Evolutionary conservation across 1,140 invertebrate species (phyloP).

Genomic region (Chlorops oryzae): DNA sequence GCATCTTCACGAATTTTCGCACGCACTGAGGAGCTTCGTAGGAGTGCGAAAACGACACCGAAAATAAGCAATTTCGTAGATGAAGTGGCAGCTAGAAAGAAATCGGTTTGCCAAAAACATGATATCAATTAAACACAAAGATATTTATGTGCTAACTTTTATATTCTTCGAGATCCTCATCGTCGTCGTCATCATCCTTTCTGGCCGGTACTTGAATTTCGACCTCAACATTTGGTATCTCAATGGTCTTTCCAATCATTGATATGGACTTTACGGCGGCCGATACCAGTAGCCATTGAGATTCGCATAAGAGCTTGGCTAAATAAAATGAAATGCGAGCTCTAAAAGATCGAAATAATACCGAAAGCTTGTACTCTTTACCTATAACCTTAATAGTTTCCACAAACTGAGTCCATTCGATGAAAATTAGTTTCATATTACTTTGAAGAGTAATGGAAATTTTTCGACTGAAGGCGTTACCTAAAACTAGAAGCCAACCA

Average conservation of each 20-base stretch:
- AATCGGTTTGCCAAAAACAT: background rate
- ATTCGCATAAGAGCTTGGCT: conserved; percentile 38
- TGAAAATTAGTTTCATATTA: conserved; percentile 14
- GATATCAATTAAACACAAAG: background rate
- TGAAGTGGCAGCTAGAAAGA: conserved; percentile 14
- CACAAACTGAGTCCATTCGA: conserved; percentile 33
- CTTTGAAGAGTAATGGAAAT: no score
- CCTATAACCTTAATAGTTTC: conserved; percentile 36
- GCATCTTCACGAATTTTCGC: conserved; percentile 43
- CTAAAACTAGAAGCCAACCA: conserved; percentile 40
- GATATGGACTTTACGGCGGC: conserved; percentile 45
- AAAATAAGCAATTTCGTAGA: conserved; percentile 39
- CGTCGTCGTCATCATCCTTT: conserved; percentile 25
- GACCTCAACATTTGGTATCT: conserved; percentile 40
- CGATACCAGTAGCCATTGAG: conserved; percentile 41
- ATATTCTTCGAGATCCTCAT: conserved; percentile 33
- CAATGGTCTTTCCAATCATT: conserved; percentile 40
- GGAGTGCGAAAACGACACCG: conserved; percentile 31
- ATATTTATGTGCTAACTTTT: no score
- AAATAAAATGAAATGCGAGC: background rate
- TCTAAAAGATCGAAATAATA: background rate
- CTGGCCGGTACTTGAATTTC: conserved; percentile 27
- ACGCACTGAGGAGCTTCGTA: conserved; percentile 33
- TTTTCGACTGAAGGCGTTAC: conserved; percentile 37
- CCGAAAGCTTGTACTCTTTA: conserved; percentile 4